Base-by-base conservation (phyloP, 1,140 invertebrate species). In the Heliconius nattereri region DNA sequence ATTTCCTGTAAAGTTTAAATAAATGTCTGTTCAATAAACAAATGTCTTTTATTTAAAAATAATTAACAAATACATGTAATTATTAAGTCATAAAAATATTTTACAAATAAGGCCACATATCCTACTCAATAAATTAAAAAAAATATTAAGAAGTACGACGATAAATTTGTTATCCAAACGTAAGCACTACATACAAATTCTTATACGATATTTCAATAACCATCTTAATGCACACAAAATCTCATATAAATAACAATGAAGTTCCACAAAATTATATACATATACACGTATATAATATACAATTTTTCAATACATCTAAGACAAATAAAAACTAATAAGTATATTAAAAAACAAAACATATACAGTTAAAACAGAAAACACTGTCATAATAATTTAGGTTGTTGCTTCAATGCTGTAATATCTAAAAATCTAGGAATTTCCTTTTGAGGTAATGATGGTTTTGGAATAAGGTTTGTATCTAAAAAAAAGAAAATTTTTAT, bases 391-490 rank as follows among this genome's bases (percentile, higher is more conserved):
- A 96, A 93, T 92, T 96, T 96, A 6, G 96, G 95, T 86, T 96
- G 96, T 81, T 95, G 95, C 88, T 96, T 96, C 57, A 96, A 91
- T 75, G 95, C 95, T 54, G 96, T 95, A 73, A 96, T 95, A 81
- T 97, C 96, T 85, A 96, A 89, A 88, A 96, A 96, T 89, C 94
- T 95, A 29, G 95, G 95, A 29, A 95, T 92, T 78, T 93, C 93
- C 78, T 81, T 84, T 77, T 82, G 85, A 19, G 35, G 79, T 66
- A 9, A 37, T 16, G 80, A 76, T 23, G 81, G 76, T 79, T 77
- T 84, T 73, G 84, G 54, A 60, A 13, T 45, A 45, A 60, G 20
- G 73, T 78, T 54, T 26, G 73, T 57, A 83, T 86, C 90, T 91
- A 79, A 78, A 90, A 91, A 20, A 76, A 66, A 71, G 7, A 76